Percentiles rank a stretch among this genome's conserved stretches.
These are phyloP conservation scores for Pterobdella sp. DNA, from an alignment of 2,888 invertebrate species.

Conservation along the genomic window DNA sequence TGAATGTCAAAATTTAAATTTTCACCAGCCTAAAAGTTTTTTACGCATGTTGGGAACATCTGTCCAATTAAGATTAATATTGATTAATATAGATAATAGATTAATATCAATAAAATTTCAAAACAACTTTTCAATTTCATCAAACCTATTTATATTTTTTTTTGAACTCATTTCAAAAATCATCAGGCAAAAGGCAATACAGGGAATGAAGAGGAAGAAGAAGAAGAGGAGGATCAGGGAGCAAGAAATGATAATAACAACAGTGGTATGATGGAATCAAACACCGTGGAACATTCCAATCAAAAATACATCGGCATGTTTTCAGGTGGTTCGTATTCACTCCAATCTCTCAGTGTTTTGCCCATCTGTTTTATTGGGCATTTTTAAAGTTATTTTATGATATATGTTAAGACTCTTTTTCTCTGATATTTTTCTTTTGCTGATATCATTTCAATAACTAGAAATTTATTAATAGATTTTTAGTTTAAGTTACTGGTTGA, in stretches of 20 bases:
- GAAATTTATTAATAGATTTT: no score
- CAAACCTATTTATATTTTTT: no score
- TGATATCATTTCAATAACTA: no score
- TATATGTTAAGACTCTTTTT: background rate
- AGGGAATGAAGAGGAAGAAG: background rate
- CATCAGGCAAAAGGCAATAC: background rate
- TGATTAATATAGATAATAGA: no score
- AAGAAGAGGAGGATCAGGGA: background rate
- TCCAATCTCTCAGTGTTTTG: background rate
- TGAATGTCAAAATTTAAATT: no score
- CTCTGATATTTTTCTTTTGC: no score
- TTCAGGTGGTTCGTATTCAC: background rate
- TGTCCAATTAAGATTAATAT: no score
- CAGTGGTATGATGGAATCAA: background rate
- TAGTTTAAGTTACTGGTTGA: no score
- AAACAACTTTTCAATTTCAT: no score
- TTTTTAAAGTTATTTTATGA: background rate
- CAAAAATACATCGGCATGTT: slow-evolving; percentile 29
- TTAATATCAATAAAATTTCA: no score
- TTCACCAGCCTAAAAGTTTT: no score
- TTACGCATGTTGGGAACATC: no score
- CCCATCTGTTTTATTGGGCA: background rate
- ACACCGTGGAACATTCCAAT: slow-evolving; percentile 22
- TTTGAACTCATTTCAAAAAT: background rate
- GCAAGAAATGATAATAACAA: background rate